phyloP scores from a whole-genome alignment of 2,888 invertebrate genomes.

The Luperina nickerlii region DNA sequence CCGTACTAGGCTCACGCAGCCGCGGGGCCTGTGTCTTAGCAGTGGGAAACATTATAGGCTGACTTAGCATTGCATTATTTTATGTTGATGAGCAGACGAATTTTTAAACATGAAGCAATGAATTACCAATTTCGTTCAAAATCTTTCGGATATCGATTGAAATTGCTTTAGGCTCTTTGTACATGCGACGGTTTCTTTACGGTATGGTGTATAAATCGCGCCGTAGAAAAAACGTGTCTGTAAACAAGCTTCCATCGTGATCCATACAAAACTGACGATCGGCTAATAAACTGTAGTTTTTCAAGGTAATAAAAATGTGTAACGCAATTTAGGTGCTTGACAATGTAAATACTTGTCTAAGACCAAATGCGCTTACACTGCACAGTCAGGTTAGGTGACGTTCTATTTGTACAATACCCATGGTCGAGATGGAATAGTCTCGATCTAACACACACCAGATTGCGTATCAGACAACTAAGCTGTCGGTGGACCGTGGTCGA shows the following conservation, averaged over 20 bases:
- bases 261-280: too few species aligned
- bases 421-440: constrained; percentile 24
- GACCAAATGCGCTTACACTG: background rate
- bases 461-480: constrained; percentile 37
- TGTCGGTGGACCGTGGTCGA: constrained; percentile 21
- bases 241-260: too few species aligned
- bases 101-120: background rate
- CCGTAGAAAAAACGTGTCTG: too few species aligned
- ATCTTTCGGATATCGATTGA: background rate
- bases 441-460: constrained; percentile 33
- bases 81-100: background rate
- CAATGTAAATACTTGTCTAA: background rate
- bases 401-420: background rate
- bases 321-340: too few species aligned
- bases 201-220: too few species aligned
- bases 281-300: too few species aligned
- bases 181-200: too few species aligned
- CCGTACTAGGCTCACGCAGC: too few species aligned
- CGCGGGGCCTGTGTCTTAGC: too few species aligned
- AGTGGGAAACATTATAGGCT: too few species aligned
- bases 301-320: too few species aligned
- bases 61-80: background rate
- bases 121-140: background rate
- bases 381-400: background rate
- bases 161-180: background rate